These are phyloP conservation scores for Rhodinocichla rosea DNA, from an alignment of 2,113 vertebrate species.

Conservation along the genomic window DNA sequence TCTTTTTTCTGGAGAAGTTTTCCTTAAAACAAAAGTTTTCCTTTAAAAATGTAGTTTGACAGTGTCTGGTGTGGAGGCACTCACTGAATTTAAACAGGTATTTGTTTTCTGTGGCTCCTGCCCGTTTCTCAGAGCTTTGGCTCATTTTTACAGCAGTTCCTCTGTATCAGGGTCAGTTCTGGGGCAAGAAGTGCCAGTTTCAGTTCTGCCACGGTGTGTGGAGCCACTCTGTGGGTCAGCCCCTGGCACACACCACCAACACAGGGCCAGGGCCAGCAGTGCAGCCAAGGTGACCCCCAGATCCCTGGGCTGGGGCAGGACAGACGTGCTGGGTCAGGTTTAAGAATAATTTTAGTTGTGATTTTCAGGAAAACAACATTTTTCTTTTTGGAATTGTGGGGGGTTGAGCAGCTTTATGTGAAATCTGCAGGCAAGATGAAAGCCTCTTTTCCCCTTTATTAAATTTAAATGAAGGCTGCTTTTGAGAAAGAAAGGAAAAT, in stretches of 20 bases:
- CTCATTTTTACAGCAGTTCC: neutral
- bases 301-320: neutral
- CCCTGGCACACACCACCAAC: neutral
- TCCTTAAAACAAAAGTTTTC: neutral
- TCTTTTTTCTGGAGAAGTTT: neutral
- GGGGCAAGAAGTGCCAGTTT: neutral
- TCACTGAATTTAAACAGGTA: accelerated
- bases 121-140: neutral
- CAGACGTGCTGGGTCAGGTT: accelerated
- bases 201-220: accelerated
- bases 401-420: neutral
- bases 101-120: neutral
- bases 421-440: neutral
- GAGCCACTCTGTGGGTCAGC: neutral
- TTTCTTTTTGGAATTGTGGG: neutral
- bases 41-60: neutral
- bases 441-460: slow-evolving; percentile 19
- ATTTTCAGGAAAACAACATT: neutral
- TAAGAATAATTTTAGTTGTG: neutral
- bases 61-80: neutral
- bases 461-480: slow-evolving; percentile 45
- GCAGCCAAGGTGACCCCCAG: neutral
- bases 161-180: neutral
- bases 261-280: neutral
- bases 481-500: neutral